Conservation (phyloP, 2,888 invertebrate species). For the Drosophila gaucha region DNA sequence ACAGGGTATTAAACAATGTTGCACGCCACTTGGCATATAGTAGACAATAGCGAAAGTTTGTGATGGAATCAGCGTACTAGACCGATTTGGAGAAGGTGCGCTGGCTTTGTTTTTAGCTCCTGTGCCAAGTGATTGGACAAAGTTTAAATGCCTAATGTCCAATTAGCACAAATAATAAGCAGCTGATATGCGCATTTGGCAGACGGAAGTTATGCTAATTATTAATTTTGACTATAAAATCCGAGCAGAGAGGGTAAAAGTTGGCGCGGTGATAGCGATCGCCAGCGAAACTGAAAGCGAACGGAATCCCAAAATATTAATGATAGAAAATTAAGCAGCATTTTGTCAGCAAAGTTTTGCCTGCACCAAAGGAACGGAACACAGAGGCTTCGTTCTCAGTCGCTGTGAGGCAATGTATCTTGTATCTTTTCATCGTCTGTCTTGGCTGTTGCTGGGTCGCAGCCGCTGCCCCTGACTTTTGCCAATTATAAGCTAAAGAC, state of each 20-base stretch:
- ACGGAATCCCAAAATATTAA: constrained; percentile 70
- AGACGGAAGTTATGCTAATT: constrained; percentile 75
- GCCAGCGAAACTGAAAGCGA: constrained; percentile 44
- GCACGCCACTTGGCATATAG: constrained; percentile 38
- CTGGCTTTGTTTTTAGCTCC: constrained; percentile 21
- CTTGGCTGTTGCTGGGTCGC: constrained; percentile 16
- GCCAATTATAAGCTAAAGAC: constrained; percentile 80
- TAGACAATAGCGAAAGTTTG: constrained; percentile 51
- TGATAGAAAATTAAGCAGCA: constrained; percentile 75
- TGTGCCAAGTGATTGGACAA: constrained; percentile 16
- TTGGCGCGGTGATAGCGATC: constrained; percentile 53
- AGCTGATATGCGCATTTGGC: constrained; percentile 46
- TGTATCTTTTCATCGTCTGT: constrained; percentile 55
- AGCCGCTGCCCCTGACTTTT: constrained; percentile 55
- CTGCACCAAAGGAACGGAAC: constrained; percentile 7
- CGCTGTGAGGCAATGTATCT: constrained; percentile 54
- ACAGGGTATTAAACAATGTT: constrained; percentile 17
- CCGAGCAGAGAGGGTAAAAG: constrained; percentile 36
- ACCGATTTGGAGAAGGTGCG: constrained; percentile 3
- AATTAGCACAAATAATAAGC: constrained; percentile 67
- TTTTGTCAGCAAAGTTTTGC: constrained; percentile 58
- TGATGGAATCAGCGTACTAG: constrained; percentile 10
- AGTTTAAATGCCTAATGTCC: constrained; percentile 42
- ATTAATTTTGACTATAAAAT: constrained; percentile 53
- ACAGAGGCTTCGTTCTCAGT: constrained; percentile 14